phyloP scores from a whole-genome alignment of 2,888 invertebrate genomes.

The Byasa hedistus region DNA sequence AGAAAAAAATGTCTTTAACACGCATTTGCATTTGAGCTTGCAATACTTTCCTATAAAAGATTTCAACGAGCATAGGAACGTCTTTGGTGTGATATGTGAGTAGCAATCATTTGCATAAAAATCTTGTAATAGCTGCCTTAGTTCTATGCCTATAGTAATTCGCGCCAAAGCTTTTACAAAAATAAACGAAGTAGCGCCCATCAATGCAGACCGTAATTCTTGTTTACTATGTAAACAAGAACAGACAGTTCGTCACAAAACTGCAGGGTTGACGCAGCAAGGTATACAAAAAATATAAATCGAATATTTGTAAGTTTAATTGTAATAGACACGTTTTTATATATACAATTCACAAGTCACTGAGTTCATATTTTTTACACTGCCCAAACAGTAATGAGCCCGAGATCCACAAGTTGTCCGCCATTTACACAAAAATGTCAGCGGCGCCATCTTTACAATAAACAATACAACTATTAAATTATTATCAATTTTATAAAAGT shows the following conservation, averaged over 20 bases:
- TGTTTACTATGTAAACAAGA: slow-evolving; percentile 35
- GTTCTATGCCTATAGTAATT: neutral
- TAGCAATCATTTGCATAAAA: neutral
- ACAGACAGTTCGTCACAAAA: slow-evolving; percentile 9
- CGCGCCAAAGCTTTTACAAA: neutral
- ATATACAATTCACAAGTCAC: no score
- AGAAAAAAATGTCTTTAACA: neutral
- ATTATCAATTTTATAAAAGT: no score
- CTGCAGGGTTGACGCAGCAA: neutral
- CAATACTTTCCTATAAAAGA: neutral
- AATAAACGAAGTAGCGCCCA: slow-evolving; percentile 28
- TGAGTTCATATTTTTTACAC: no score
- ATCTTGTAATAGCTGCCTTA: neutral
- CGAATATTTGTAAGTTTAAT: no score
- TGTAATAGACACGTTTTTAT: no score
- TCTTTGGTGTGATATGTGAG: neutral
- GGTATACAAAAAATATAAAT: no score
- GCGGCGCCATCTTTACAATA: no score
- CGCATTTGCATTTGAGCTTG: neutral
- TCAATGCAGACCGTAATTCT: slow-evolving; percentile 32
- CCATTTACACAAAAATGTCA: no score
- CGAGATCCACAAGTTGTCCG: no score
- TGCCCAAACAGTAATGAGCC: no score
- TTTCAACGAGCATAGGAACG: neutral
- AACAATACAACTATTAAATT: no score